phyloP scores from a whole-genome alignment of 2,888 invertebrate species.

The Nudaria mundana region DNA sequence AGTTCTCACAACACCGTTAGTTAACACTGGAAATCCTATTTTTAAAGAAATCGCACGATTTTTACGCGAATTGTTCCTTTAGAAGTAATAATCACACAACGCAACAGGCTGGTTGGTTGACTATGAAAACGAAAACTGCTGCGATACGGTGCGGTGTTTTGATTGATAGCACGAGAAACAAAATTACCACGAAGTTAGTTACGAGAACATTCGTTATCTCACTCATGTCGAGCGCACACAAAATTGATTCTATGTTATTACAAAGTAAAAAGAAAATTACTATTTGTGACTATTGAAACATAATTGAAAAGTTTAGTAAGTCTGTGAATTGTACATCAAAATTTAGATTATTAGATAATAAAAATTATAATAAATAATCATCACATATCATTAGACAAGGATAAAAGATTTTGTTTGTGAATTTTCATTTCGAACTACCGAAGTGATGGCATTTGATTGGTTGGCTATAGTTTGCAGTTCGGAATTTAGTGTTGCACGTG shows the following conservation, averaged over 20 bases:
- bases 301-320: too few species aligned
- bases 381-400: constrained; percentile 29
- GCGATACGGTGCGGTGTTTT: constrained; percentile 43
- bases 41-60: constrained; percentile 28
- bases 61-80: constrained; percentile 22
- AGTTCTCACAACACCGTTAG: constrained; percentile 48
- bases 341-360: too few species aligned
- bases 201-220: constrained; percentile 23
- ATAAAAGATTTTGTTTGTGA: constrained; percentile 14
- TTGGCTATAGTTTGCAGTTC: background rate
- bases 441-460: too few species aligned
- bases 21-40: constrained; percentile 32
- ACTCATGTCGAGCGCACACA: constrained; percentile 11
- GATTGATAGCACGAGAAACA: constrained; percentile 40
- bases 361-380: too few species aligned
- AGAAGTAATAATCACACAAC: constrained; percentile 19
- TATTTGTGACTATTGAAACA: too few species aligned
- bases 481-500: constrained; percentile 10
- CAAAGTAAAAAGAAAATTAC: too few species aligned
- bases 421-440: constrained; percentile 11
- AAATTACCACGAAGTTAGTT: constrained; percentile 47
- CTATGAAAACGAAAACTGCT: constrained; percentile 45
- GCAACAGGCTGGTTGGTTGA: constrained; percentile 43
- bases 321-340: too few species aligned
- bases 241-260: background rate